Conservation (phyloP, 2,888 invertebrate species). For the Tetropium fuscum region DNA sequence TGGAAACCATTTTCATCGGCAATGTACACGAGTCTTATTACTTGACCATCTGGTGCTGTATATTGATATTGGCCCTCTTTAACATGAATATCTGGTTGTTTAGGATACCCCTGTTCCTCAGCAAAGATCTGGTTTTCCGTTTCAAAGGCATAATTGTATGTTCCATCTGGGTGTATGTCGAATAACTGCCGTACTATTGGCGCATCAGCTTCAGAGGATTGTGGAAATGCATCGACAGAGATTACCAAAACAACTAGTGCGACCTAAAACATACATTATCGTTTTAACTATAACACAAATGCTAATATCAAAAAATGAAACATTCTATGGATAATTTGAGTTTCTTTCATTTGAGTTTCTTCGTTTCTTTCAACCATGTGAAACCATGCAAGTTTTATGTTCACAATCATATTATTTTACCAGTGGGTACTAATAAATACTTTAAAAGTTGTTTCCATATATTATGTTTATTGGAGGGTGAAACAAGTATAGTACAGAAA, state of each 20-base stretch:
- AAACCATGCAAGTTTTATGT: no score
- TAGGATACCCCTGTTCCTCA: constrained; percentile 60
- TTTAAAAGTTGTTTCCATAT: no score
- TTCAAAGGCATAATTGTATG: constrained; percentile 9
- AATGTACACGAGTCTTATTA: constrained; percentile 69
- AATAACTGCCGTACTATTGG: constrained; percentile 4
- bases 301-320: no score
- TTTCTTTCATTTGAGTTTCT: no score
- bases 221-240: neutral
- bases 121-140: constrained; percentile 40
- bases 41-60: constrained; percentile 49
- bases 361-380: no score
- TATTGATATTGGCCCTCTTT: constrained; percentile 48
- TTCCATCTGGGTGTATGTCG: constrained; percentile 4
- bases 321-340: no score
- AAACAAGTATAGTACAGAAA: no score
- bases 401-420: no score
- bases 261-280: constrained; percentile 19
- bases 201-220: neutral
- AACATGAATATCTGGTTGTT: constrained; percentile 54
- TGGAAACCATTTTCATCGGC: constrained; percentile 80
- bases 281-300: no score
- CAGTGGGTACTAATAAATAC: no score
- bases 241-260: neutral
- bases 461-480: no score